Base-by-base conservation (phyloP, 2,113 vertebrate genomes). In the Zosterops lateralis region DNA sequence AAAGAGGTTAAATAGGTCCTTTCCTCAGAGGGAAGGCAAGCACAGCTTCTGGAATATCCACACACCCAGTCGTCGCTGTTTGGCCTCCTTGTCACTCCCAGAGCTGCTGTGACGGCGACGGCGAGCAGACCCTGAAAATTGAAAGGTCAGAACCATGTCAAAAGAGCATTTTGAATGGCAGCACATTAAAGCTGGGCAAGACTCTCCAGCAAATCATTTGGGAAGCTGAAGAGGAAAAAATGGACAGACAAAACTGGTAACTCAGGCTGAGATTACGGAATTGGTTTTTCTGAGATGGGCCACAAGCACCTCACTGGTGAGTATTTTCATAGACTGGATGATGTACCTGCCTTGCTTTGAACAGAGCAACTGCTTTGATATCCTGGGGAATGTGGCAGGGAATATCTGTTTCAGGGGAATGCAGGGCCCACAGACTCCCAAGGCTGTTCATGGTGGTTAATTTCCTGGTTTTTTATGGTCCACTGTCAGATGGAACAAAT, bases 21-120 rank as follows among this genome's bases (percentile, higher is more conserved):
- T 61, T 76, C 54, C 74, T 32, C 38, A 57, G 53, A 77, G 57
- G 45, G 40, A 36, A 68, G 17, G 21, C 56, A 36, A 82, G 28
- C n/a, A 45, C 11, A 4, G 34, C 42, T 45, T 36, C 29, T 70
- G 56, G 42, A 73, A 57, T 16, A 29, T 11, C 13, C 36, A 66
- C 92, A 1, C 92, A 95, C 96, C 92, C 1, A 97, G 60, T 8
- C 71, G 83, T 7, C 29, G 89, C 42, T 77, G 89, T 17, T 97
- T 97, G 17, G 64, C 79, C 5, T 77, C 70, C 62, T 40, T 92
- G 3, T 79, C 58, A 7, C 51, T 34, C 42, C 7, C 42, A 47
- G 84, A 24, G 50, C 48, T 83, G 58, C 66, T 80, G 77, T 2
- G 1, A 3, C 1, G 62, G 45, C 64, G 85, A 16, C 40, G 80